These are phyloP conservation scores for Microcaecilia unicolor DNA, from an alignment of 2,797 vertebrate species.

Conservation along the genomic window DNA sequence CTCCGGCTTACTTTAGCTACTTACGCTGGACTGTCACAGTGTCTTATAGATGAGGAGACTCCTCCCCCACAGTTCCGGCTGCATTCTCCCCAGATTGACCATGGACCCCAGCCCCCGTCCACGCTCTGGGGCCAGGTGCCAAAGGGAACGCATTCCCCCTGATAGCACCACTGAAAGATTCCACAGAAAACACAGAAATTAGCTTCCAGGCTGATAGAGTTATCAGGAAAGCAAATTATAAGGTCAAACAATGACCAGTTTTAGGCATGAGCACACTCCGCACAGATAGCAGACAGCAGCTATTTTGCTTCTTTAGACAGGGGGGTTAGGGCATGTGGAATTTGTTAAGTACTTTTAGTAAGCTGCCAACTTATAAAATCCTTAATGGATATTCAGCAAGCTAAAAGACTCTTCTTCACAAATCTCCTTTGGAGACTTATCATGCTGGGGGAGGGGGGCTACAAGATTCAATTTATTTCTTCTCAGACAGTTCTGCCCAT, in stretches of 20 bases:
- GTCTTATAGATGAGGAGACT: conserved; percentile 93
- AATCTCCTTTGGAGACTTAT: conserved; percentile 17
- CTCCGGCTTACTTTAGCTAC: conserved; percentile 98
- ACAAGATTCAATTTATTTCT: conserved; percentile 25
- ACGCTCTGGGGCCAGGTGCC: conserved; percentile 89
- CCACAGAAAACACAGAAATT: conserved; percentile 50
- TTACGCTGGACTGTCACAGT: conserved; percentile 99
- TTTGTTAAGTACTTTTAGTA: conserved; percentile 41
- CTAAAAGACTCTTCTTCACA: conserved; percentile 18
- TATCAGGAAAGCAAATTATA: conserved; percentile 40
- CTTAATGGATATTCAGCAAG: conserved; percentile 18
- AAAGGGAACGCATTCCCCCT: conserved; percentile 89
- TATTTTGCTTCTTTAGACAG: no score
- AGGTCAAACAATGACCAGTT: conserved; percentile 44
- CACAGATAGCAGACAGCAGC: conserved; percentile 39
- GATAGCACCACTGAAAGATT: conserved; percentile 91
- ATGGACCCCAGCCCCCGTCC: conserved; percentile 88
- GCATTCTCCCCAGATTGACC: conserved; percentile 97
- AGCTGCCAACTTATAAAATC: conserved; percentile 23
- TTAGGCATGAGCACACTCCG: conserved; percentile 41
- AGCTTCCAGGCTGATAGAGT: conserved; percentile 41
- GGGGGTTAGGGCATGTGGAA: conserved; percentile 23
- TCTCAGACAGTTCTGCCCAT: conserved; percentile 23
- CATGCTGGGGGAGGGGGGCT: conserved; percentile 23
- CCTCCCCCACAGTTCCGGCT: conserved; percentile 95